These are phyloP conservation scores for Trichonephila clavipes DNA, from an alignment of 1,140 invertebrate species.

Conservation along the genomic window DNA sequence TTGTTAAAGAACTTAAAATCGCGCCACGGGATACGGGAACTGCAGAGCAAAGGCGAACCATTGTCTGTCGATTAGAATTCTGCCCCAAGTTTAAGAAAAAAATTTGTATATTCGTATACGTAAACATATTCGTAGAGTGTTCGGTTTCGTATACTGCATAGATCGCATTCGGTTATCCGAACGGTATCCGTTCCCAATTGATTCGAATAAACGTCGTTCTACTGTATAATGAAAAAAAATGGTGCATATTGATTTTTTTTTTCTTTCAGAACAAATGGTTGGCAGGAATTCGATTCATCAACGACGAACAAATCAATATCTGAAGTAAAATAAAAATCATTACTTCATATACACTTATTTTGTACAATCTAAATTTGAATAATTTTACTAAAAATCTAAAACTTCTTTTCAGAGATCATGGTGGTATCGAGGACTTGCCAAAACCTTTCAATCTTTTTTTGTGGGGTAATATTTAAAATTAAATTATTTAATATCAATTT, in stretches of 20 bases:
- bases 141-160: too few species aligned
- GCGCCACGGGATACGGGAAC: too few species aligned
- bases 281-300: slow-evolving; percentile 62
- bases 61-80: too few species aligned
- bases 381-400: neutral
- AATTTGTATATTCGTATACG: too few species aligned
- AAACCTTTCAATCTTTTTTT: slow-evolving; percentile 30
- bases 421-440: slow-evolving; percentile 59
- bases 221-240: neutral
- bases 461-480: slow-evolving; percentile 7
- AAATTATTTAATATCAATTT: neutral
- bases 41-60: too few species aligned
- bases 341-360: neutral
- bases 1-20: too few species aligned
- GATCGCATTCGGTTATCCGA: too few species aligned
- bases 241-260: neutral
- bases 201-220: too few species aligned
- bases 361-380: neutral
- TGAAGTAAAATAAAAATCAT: slow-evolving; percentile 43
- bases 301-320: slow-evolving; percentile 1
- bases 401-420: slow-evolving; percentile 57
- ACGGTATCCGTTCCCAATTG: too few species aligned
- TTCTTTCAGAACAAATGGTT: slow-evolving; percentile 51
- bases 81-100: too few species aligned
- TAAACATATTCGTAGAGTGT: too few species aligned